A percentile compares a stretch with the other conserved stretches of the same genome.
Conservation (phyloP, 1,140 invertebrate species). For the Pygmarrhopalites habei region DNA sequence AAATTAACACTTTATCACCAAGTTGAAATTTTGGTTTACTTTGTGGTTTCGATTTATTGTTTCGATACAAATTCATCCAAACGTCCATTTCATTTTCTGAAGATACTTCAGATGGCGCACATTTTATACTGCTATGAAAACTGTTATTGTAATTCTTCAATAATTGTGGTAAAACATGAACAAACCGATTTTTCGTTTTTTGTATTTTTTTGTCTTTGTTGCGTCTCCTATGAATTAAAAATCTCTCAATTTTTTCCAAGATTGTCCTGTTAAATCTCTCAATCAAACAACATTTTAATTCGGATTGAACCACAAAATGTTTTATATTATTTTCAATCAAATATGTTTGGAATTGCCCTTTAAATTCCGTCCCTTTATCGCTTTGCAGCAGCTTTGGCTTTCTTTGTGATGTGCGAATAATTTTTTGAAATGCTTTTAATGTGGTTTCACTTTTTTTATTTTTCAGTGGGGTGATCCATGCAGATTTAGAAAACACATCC, state of each 20-base stretch:
- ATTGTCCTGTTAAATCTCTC: slow-evolving; percentile 7
- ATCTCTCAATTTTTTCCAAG: background rate
- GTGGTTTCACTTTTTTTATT: background rate
- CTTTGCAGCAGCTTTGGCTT: background rate
- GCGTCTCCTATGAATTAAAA: background rate
- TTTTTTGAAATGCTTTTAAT: background rate
- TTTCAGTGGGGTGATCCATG: slow-evolving; percentile 5
- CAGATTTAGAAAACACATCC: background rate
- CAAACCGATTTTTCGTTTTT: background rate
- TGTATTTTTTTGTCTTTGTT: too few relatives aligned
- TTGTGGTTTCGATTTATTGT: background rate
- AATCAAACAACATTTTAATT: background rate
- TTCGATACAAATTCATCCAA: background rate
- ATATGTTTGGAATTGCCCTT: background rate
- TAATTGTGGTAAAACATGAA: background rate
- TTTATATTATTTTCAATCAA: background rate
- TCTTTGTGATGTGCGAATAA: background rate
- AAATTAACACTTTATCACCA: background rate
- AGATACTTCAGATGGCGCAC: background rate
- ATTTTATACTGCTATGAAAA: background rate
- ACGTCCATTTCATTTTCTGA: slow-evolving; percentile 4
- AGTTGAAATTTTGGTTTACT: background rate
- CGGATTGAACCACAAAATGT: background rate
- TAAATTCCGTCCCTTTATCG: slow-evolving; percentile 12
- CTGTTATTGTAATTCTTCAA: background rate